Conservation (phyloP, 2,113 vertebrate species). For the Lepus europaeus region DNA sequence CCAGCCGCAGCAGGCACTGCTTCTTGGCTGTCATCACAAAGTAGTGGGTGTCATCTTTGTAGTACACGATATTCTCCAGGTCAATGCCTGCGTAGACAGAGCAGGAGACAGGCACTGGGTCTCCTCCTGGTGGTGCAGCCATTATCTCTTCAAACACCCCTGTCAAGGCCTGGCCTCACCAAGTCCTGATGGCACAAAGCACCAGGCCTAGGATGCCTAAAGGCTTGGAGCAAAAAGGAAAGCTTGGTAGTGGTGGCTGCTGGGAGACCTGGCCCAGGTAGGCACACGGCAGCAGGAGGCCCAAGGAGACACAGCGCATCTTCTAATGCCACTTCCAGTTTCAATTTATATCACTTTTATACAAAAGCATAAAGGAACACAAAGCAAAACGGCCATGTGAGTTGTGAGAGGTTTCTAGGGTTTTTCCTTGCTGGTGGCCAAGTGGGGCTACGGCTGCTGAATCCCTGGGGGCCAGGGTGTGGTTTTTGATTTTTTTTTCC, state of each 20-base stretch:
- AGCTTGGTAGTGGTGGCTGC: not conserved
- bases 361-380: not conserved
- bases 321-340: not conserved
- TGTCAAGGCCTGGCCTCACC: not conserved
- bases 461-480: not conserved
- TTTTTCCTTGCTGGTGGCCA: not conserved
- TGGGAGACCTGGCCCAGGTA: not conserved
- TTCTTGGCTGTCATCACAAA: constrained; percentile 99
- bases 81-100: constrained; percentile 91
- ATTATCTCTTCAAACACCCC: not conserved
- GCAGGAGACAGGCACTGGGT: not conserved
- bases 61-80: constrained; percentile 98
- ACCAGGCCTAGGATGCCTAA: not conserved
- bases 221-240: not conserved
- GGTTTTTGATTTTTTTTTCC: not conserved
- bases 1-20: constrained; percentile 93
- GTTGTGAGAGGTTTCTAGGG: not conserved
- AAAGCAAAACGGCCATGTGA: not conserved
- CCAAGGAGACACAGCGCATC: not conserved
- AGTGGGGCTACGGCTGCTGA: not conserved
- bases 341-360: not conserved
- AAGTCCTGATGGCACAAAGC: not conserved
- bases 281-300: not conserved
- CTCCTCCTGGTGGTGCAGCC: not conserved
- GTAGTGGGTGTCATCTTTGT: constrained; percentile 98